phyloP scores from a whole-genome alignment of 2,113 vertebrate species.

The Neotoma lepida region DNA sequence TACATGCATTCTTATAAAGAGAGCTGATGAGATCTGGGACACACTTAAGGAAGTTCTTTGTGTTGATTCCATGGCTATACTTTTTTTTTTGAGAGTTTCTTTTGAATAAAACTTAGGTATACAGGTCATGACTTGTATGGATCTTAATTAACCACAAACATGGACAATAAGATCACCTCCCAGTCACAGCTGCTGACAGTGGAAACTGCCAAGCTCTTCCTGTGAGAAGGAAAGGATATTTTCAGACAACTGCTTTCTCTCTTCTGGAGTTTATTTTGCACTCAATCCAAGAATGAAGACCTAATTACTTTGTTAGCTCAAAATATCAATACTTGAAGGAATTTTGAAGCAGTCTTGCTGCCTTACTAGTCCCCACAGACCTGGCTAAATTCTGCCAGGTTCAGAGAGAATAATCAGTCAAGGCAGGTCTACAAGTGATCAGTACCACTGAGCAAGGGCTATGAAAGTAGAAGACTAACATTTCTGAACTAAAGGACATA shows the following conservation, averaged over 20 bases:
- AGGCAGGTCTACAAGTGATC: not conserved
- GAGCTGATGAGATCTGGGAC: constrained; percentile 44
- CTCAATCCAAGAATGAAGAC: constrained; percentile 36
- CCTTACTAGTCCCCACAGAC: not conserved
- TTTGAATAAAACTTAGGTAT: constrained; percentile 63
- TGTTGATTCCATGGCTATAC: constrained; percentile 62
- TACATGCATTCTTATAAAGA: constrained; percentile 43
- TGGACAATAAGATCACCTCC: constrained; percentile 42
- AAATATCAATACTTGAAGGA: constrained; percentile 42
- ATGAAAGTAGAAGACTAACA: constrained; percentile 6
- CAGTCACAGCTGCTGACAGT: constrained; percentile 62
- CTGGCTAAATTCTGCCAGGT: constrained; percentile 7
- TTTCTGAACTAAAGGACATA: not conserved
- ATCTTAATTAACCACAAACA: constrained; percentile 68
- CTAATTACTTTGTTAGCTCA: constrained; percentile 44
- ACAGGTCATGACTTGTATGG: constrained; percentile 55
- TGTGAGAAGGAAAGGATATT: constrained; percentile 42
- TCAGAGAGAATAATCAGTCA: not conserved
- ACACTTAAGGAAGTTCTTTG: constrained; percentile 38
- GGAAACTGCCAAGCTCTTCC: constrained; percentile 54
- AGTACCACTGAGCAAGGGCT: not conserved
- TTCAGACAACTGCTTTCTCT: constrained; percentile 68
- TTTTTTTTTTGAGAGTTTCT: constrained; percentile 61
- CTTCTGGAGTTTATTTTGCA: constrained; percentile 52
- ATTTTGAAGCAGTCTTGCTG: not conserved